Evolutionary conservation across 2,797 vertebrate genomes (phyloP).

Genomic region (Vultur gryphus): DNA sequence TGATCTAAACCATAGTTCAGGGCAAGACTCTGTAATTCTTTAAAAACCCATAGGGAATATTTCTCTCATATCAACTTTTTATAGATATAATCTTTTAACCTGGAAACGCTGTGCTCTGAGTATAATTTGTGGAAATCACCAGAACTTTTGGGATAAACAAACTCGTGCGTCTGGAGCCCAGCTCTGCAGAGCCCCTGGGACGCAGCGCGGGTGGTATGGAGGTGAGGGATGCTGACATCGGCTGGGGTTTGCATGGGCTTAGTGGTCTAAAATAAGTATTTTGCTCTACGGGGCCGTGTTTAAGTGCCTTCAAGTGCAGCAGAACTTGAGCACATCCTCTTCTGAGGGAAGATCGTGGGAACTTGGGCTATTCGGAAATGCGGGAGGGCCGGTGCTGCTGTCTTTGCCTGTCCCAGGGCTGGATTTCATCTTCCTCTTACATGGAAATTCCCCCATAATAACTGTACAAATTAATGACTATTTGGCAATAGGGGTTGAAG

Average conservation of each 20-base stretch:
- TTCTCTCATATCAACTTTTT: neutral
- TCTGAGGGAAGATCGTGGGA: neutral
- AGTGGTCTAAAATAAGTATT: neutral
- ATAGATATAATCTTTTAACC: neutral
- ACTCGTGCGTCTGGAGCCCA: neutral
- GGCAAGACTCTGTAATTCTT: neutral
- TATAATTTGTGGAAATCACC: neutral
- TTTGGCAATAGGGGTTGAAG: neutral
- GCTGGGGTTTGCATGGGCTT: neutral
- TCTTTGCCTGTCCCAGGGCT: neutral
- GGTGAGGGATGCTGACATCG: accelerated
- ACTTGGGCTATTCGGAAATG: neutral
- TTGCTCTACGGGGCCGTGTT: accelerated
- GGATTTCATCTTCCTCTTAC: neutral
- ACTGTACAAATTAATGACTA: neutral
- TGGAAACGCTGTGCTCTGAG: neutral
- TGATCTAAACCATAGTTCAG: neutral
- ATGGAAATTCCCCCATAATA: neutral
- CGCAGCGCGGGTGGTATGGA: accelerated
- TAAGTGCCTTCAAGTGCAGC: neutral
- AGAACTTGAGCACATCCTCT: neutral
- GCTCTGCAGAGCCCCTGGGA: neutral
- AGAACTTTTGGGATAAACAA: neutral
- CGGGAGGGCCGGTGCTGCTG: neutral
- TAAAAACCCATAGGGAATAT: neutral